Evolutionary conservation across 2,888 invertebrate species (phyloP), one percentile per base, ranked within the genome.

Genomic region (Carabus problematicus): DNA sequence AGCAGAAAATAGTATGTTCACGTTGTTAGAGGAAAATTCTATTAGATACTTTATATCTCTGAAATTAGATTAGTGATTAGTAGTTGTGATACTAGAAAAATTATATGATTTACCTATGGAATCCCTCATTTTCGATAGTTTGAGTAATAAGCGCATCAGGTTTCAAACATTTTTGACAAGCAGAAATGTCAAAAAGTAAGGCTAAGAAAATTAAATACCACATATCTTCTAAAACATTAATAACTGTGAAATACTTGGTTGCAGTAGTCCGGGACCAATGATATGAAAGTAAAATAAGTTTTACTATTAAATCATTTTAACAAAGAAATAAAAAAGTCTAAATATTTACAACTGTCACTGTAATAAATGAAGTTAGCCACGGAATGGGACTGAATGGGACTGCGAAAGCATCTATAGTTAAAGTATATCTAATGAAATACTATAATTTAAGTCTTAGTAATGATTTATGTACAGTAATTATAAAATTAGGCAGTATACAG

Each of bases 81-180:
- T 54, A 18, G 11, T 54, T 71, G 11, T 19, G 45, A 54, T 42
- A 59, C 29, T 29, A 45, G 3, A 18, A 16, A 19, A 56, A 70
- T 63, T 9, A 19, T 8, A 29, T 16, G 42, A 19, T 47, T 73
- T 73, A 83, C 83, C 83, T 81, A 73, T 84, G 84, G 76, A 83
- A 84, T 60, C 84, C 85, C 74, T 82, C 82, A 72, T 83, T 81
- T 72, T 83, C 83, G 49, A 84, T 76, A 71, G 81, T 81, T 75
- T 81, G 81, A n/a, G 79, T 79, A 47, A 82, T 75, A 0, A 80
- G 77, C 40, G 79, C 72, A 66, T 81, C 76, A 56, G 80, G 73
- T 64, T 79, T 77, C 14, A 76, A 59, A 72, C 81, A 81, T 64
- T 74, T 71, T 64, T 72, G 67, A 11, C 40, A 54, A 69, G 14